Base-by-base conservation (phyloP, 2,113 vertebrate genomes). In the Neogobius melanostomus region DNA sequence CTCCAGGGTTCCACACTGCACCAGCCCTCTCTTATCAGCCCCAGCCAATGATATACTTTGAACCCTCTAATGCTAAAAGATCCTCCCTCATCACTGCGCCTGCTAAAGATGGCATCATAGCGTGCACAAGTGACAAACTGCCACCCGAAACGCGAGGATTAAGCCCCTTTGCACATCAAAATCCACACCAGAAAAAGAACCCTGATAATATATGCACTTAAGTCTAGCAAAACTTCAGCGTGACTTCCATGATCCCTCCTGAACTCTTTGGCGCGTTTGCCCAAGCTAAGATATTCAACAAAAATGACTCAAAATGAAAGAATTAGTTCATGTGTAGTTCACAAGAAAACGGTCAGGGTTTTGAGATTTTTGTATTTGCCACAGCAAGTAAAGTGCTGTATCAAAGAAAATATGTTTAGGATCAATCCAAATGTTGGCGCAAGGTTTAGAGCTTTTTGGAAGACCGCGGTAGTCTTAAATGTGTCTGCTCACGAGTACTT, bases 1-100 rank as follows among this genome's bases (percentile, higher is more conserved):
- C 90, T 92, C 76, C 71, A 87, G 91, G 50, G 88, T 87, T 75
- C 80, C 85, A 88, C 74, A 90, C 87, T 91, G 86, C 79, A 83
- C 79, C 91, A 95, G 91, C 91, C 92, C 89, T 92, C 92, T 93
- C 93, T 94, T 91, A 94, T 90, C 87, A 88, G 89, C 75, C 73
- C 71, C 77, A 89, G 87, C 79, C 79, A 88, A 66, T 90, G 93
- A 94, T 93, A 86, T 83, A 81, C 89, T 85, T 72, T 89, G 92
- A 94, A 93, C 89, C 87, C 89, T 83, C 89, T 93, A 93, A 90
- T 82, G 80, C 89, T 83, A 81, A 87, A 86, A 75, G 83, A 90
- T 77, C 85, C 85, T 75, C 86, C 78, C 84, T 87, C 90, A 93
- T 87, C 90, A 93, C 85, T 90, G 82, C 92, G 87, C 86, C 86